These are phyloP conservation scores for Lanistes nyassanus DNA, from an alignment of 1,140 invertebrate genomes.

Conservation along the genomic window DNA sequence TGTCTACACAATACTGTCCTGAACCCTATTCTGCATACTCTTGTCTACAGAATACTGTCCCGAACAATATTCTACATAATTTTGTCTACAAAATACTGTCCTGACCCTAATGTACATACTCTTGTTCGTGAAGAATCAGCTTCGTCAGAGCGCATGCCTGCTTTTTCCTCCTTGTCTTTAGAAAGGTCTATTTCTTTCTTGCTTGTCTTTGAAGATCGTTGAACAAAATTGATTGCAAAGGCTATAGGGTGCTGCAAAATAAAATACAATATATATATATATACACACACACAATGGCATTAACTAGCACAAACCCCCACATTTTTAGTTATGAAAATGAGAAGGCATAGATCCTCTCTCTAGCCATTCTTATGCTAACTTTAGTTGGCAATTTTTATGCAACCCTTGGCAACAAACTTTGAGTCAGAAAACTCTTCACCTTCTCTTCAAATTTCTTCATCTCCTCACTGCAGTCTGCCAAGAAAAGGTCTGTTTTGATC, in stretches of 20 bases:
- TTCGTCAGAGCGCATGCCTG: constrained; percentile 49
- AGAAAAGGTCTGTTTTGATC: constrained; percentile 32
- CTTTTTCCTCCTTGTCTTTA: constrained; percentile 33
- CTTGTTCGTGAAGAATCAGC: constrained; percentile 52
- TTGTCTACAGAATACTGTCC: constrained; percentile 22
- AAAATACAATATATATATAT: neutral
- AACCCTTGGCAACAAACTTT: neutral
- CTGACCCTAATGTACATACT: constrained; percentile 33
- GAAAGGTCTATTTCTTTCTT: constrained; percentile 38
- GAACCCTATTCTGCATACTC: constrained; percentile 39
- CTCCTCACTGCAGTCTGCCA: constrained; percentile 28
- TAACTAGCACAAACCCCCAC: neutral
- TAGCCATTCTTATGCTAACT: neutral
- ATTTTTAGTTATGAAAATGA: neutral
- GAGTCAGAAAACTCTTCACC: constrained; percentile 13
- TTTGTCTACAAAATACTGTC: neutral
- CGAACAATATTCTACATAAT: neutral
- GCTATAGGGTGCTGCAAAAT: constrained; percentile 52
- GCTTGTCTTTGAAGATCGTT: constrained; percentile 46
- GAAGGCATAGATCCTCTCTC: neutral
- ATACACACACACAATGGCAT: neutral
- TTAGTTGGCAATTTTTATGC: neutral
- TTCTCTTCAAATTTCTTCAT: constrained; percentile 39
- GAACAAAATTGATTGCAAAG: constrained; percentile 53
- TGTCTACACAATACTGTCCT: neutral